Conservation (phyloP, 2,797 vertebrate species). For the Pipistrellus pipistrellus region DNA sequence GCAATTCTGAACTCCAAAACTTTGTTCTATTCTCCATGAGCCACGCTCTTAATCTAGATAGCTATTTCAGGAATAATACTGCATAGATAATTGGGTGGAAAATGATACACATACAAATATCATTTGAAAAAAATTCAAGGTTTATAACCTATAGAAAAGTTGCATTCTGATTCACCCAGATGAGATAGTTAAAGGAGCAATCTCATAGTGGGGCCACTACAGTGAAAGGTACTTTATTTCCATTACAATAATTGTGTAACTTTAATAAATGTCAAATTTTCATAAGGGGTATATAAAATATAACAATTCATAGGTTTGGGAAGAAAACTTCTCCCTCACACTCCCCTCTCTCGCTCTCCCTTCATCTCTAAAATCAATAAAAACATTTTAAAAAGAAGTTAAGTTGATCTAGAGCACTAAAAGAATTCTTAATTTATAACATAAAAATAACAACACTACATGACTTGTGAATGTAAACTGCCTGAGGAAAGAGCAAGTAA, state of each 20-base stretch:
- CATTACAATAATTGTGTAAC: neutral
- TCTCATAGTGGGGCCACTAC: neutral
- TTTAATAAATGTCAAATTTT: conserved; percentile 55
- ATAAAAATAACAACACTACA: conserved; percentile 59
- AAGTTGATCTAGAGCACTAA: neutral
- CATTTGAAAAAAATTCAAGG: conserved; percentile 34
- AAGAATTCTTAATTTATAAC: conserved; percentile 42
- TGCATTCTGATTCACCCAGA: conserved; percentile 30
- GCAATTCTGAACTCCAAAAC: neutral
- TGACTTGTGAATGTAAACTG: conserved; percentile 47
- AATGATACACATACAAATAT: neutral
- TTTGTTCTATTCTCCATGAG: neutral
- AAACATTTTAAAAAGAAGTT: neutral
- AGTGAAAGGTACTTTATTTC: conserved; percentile 18
- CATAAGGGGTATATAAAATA: neutral
- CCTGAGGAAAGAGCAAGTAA: conserved; percentile 40
- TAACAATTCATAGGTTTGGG: neutral
- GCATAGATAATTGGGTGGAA: neutral
- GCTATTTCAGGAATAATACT: neutral
- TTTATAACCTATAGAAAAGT: neutral
- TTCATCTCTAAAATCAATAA: neutral
- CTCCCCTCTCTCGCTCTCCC: neutral
- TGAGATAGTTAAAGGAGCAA: neutral
- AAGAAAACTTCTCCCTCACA: neutral
- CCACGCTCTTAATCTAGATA: neutral